Evolutionary conservation across 2,888 invertebrate species (phyloP).

Genomic region (Muscina levida): DNA sequence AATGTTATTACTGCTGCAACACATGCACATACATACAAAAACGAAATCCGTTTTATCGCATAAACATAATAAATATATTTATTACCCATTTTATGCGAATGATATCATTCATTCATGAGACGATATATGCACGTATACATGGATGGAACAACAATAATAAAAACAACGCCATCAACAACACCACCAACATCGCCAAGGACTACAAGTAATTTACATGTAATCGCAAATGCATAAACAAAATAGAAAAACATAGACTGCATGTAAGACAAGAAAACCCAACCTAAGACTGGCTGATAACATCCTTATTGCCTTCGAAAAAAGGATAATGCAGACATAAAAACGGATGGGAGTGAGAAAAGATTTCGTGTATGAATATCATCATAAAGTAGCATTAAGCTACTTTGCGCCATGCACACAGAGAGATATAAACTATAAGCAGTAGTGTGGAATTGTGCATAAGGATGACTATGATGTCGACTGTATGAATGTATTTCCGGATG

Average conservation of each 20-base stretch:
- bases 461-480: neutral
- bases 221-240: conserved; percentile 65
- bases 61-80: conserved; percentile 75
- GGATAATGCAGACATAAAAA: conserved; percentile 22
- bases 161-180: conserved; percentile 3
- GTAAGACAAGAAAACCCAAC: conserved; percentile 6
- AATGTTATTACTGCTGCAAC: conserved; percentile 14
- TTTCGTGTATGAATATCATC: conserved; percentile 32
- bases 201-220: conserved; percentile 64
- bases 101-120: conserved; percentile 71
- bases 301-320: neutral
- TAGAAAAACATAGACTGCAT: no score
- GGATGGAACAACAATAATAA: neutral
- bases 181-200: conserved; percentile 46
- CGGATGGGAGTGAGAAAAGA: neutral
- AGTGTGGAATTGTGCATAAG: neutral
- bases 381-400: conserved; percentile 40
- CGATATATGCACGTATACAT: neutral
- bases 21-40: neutral
- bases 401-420: conserved; percentile 10
- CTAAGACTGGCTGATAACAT: neutral
- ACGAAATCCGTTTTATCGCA: conserved; percentile 24
- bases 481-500: conserved; percentile 18
- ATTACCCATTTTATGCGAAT: conserved; percentile 74
- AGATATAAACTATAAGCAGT: neutral